Conservation (phyloP, 92 coral and sea anemone species). For the Zoanthus sansibaricus region DNA sequence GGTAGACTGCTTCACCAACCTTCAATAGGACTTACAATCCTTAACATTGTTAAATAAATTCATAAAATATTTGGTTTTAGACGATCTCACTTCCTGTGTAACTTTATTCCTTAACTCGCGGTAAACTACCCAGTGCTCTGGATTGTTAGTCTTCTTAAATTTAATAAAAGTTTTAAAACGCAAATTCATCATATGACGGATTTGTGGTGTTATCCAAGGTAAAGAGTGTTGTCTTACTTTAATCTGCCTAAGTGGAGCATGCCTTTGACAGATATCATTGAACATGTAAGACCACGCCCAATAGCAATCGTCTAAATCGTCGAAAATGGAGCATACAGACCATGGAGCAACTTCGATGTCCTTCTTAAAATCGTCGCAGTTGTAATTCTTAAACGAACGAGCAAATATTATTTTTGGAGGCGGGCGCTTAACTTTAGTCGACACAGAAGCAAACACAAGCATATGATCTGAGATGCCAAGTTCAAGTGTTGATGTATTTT, state of each 20-base stretch:
- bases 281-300: conserved; percentile 52
- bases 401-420: conserved; percentile 43
- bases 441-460: conserved; percentile 39
- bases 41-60: conserved; percentile 51
- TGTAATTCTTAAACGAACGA: conserved; percentile 30
- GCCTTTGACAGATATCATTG: conserved; percentile 44
- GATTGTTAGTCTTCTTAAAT: conserved; percentile 36
- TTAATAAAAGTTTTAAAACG: conserved; percentile 41
- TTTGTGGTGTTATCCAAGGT: conserved; percentile 66
- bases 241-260: conserved; percentile 34
- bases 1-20: too few species aligned
- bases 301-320: conserved; percentile 58
- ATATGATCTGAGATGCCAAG: conserved; percentile 45
- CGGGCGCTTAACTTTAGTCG: conserved; percentile 34
- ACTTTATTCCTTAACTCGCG: conserved; percentile 47
- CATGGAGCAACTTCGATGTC: conserved; percentile 50
- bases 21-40: conserved; percentile 32
- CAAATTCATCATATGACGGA: conserved; percentile 55
- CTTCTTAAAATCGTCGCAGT: conserved; percentile 19
- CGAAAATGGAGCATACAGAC: conserved; percentile 51
- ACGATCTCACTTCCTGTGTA: conserved; percentile 52
- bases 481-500: conserved; percentile 20
- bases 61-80: conserved; percentile 58
- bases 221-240: conserved; percentile 55
- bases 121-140: conserved; percentile 53